Conservation (phyloP, 92 coral and sea anemone genomes). For the Desmophyllum pertusum region DNA sequence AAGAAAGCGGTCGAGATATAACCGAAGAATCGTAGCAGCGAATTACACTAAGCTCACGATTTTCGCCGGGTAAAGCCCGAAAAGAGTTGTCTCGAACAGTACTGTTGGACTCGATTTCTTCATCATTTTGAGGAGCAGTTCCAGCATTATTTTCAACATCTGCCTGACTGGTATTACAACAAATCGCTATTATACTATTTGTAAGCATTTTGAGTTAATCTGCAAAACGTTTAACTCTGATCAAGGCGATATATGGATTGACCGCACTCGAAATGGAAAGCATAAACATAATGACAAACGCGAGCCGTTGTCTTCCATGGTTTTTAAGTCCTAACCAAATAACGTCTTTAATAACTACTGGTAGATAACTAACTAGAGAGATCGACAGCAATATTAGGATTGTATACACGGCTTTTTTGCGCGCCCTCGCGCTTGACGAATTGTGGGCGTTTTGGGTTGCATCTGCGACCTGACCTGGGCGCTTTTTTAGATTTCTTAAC, state of each 20-base stretch:
- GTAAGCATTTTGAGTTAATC: neutral
- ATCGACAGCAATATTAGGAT: neutral
- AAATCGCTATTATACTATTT: neutral
- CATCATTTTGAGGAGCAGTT: too few relatives aligned
- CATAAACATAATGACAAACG: too few relatives aligned
- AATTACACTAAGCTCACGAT: neutral
- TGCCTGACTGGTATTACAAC: neutral
- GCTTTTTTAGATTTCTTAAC: neutral
- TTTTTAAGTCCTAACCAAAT: neutral
- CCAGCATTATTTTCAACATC: too few relatives aligned
- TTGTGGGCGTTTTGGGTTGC: too few relatives aligned
- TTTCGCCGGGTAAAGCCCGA: too few relatives aligned
- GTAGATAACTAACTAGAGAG: neutral
- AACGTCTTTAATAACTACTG: neutral
- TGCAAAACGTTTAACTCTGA: neutral
- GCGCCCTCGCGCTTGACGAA: neutral
- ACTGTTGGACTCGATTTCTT: neutral
- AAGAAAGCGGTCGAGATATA: neutral
- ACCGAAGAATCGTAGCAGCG: neutral
- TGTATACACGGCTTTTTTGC: neutral
- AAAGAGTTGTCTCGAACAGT: too few relatives aligned
- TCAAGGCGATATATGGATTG: too few relatives aligned
- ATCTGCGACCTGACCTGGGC: neutral
- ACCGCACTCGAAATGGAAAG: too few relatives aligned
- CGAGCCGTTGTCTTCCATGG: neutral